Percentiles rank a stretch among this genome's conserved stretches.
phyloP scores from a whole-genome alignment of 2,113 vertebrate species.

The Laterallus jamaicensis region DNA sequence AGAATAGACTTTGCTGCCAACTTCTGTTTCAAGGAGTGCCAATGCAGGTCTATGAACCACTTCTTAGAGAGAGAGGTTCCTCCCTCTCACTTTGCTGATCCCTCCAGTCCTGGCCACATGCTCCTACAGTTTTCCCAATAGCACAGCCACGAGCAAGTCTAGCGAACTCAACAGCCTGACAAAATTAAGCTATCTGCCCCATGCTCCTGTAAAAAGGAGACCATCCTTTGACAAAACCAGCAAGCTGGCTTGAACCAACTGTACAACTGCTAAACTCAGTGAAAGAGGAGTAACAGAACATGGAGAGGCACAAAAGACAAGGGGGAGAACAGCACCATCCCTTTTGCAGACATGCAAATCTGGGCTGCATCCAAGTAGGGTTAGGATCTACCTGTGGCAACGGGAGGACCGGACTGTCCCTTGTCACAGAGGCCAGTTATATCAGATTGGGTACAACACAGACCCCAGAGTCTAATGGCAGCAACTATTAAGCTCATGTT shows the following conservation, averaged over 20 bases:
- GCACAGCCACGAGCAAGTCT: neutral
- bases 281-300: neutral
- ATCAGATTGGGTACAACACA: neutral
- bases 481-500: neutral
- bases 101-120: neutral
- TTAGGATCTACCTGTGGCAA: neutral
- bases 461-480: neutral
- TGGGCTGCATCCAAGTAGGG: neutral
- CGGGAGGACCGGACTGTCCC: neutral
- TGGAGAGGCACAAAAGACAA: neutral
- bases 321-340: neutral
- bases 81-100: neutral
- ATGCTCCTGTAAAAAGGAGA: neutral
- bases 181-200: neutral
- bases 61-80: neutral
- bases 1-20: neutral
- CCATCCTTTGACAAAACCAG: neutral
- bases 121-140: neutral
- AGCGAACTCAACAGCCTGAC: neutral
- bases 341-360: neutral
- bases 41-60: neutral
- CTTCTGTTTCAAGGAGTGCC: neutral
- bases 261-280: neutral
- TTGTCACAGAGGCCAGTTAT: neutral
- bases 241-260: neutral